phyloP scores from a whole-genome alignment of 1,140 invertebrate genomes.

The Drosophila ogumai region DNA sequence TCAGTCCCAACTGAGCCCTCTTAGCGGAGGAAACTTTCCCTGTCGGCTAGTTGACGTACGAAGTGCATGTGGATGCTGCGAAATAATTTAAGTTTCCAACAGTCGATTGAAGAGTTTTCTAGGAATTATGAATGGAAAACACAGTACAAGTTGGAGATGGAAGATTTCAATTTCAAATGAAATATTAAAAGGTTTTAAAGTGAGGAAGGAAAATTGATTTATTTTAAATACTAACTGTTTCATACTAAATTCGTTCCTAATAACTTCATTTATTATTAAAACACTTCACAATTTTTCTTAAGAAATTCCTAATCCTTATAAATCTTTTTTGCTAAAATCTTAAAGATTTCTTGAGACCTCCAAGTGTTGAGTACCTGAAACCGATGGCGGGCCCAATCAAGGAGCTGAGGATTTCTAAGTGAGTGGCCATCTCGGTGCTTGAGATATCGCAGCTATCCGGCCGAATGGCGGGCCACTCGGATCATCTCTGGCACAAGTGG shows the following conservation, averaged over 20 bases:
- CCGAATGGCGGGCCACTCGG: not conserved
- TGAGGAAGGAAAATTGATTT: not conserved
- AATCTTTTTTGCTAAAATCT: not conserved
- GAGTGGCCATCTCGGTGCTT: not conserved
- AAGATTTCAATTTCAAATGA: not conserved
- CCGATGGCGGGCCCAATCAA: not conserved
- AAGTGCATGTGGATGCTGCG: slow-evolving; percentile 3
- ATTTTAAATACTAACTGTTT: too few relatives aligned
- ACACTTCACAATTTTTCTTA: not conserved
- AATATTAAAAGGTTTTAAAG: not conserved
- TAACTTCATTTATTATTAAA: too few relatives aligned
- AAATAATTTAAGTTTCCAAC: slow-evolving; percentile 15
- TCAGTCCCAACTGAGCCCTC: not conserved
- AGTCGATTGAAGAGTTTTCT: not conserved
- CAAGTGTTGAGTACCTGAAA: not conserved
- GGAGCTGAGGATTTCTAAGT: slow-evolving; percentile 4
- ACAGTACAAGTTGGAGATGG: not conserved
- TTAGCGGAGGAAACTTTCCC: slow-evolving; percentile 6
- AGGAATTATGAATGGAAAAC: not conserved
- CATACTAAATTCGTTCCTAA: too few relatives aligned
- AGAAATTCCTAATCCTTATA: not conserved
- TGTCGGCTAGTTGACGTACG: slow-evolving; percentile 1
- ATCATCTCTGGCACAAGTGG: slow-evolving; percentile 50
- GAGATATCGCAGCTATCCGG: not conserved
- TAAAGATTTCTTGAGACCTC: too few relatives aligned